A percentile compares a stretch with the other conserved stretches of the same genome.
Conservation (phyloP, 2,888 invertebrate genomes). For the Erpobdella octoculata region DNA sequence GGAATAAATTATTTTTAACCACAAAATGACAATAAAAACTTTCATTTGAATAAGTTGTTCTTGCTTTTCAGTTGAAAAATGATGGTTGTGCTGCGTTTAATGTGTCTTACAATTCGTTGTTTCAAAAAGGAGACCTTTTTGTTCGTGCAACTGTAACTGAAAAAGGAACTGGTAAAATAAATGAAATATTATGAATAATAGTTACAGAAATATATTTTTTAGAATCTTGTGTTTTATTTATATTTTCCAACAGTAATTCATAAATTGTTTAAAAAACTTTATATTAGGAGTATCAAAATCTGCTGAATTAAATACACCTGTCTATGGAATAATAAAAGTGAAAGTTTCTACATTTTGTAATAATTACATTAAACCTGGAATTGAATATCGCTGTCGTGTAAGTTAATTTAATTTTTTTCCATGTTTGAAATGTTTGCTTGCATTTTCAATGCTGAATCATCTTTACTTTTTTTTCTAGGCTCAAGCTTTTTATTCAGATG, state of each 20-base stretch:
- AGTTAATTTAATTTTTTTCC: background rate
- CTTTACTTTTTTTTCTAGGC: background rate
- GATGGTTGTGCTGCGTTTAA: background rate
- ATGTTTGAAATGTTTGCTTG: background rate
- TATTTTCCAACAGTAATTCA: background rate
- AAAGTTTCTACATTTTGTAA: background rate
- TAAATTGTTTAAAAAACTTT: background rate
- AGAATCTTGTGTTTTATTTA: background rate
- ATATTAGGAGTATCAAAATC: background rate
- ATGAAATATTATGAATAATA: too few relatives aligned
- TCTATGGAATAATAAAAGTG: background rate
- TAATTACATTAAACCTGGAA: background rate
- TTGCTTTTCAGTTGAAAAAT: background rate
- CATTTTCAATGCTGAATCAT: too few relatives aligned
- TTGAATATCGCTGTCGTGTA: background rate
- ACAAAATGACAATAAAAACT: too few relatives aligned
- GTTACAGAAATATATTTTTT: too few relatives aligned
- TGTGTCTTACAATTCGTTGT: too few relatives aligned
- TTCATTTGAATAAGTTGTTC: too few relatives aligned
- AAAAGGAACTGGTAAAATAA: background rate
- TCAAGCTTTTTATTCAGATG: background rate
- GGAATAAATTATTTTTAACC: too few relatives aligned
- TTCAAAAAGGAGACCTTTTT: background rate
- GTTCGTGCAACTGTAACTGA: background rate
- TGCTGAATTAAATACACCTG: background rate